These are phyloP conservation scores for Oceanodroma leucorhoa DNA, from an alignment of 2,797 vertebrate genomes.

Conservation along the genomic window DNA sequence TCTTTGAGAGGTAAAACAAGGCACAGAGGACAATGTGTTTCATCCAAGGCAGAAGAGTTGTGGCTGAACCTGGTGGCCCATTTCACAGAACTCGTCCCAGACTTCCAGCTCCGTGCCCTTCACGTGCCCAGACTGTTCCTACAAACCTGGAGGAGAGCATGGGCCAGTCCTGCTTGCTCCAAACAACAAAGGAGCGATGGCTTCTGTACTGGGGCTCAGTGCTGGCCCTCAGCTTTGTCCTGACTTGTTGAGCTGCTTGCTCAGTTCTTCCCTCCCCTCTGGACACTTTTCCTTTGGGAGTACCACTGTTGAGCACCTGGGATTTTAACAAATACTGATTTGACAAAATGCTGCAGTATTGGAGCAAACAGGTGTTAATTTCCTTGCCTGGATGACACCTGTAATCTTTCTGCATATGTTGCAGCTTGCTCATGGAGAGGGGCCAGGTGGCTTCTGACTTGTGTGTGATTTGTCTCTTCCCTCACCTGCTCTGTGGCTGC, in stretches of 20 bases:
- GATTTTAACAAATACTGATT: background rate
- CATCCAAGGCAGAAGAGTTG: background rate
- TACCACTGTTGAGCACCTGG: background rate
- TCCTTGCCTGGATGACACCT: background rate
- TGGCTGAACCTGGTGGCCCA: background rate
- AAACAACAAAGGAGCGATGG: background rate
- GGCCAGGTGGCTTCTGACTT: background rate
- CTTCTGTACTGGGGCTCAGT: background rate
- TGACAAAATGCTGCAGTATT: background rate
- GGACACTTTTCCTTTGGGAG: background rate
- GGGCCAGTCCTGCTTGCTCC: background rate
- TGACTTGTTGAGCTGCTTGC: background rate
- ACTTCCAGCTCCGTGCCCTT: background rate
- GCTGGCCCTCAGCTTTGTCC: background rate
- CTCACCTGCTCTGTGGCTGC: background rate
- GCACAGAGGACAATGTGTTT: background rate
- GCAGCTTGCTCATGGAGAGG: background rate
- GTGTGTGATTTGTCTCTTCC: background rate
- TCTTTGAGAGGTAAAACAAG: background rate
- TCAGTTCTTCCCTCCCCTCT: background rate
- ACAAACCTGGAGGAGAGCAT: background rate
- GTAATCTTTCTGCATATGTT: background rate
- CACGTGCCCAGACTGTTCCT: fast-evolving
- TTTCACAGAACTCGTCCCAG: background rate
- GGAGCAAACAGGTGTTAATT: background rate